Conservation (phyloP, 2,888 invertebrate genomes). For the Icerya purchasi region DNA sequence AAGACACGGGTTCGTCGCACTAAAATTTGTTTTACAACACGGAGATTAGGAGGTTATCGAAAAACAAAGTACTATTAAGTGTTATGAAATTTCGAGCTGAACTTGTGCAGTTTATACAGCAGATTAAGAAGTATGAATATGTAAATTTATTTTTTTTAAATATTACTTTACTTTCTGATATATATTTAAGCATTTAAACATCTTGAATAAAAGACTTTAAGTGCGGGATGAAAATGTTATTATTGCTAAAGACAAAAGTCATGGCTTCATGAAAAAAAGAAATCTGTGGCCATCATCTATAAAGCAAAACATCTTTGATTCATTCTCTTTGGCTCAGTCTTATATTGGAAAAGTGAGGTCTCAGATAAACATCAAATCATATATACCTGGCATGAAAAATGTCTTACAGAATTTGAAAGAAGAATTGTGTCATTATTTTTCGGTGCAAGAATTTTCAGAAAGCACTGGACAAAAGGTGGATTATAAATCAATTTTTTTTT, state of each 20-base stretch:
- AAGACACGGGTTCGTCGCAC: too few species aligned
- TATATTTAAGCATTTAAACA: too few species aligned
- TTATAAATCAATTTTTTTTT: conserved; percentile 19
- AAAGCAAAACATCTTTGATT: neutral
- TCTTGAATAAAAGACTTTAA: too few species aligned
- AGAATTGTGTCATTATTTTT: too few species aligned
- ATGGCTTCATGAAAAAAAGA: neutral
- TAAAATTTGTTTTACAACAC: too few species aligned
- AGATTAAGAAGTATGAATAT: neutral
- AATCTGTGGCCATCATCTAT: neutral
- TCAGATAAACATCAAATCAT: neutral
- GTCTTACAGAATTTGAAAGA: too few species aligned
- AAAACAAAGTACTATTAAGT: neutral
- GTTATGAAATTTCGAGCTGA: neutral
- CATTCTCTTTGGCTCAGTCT: neutral
- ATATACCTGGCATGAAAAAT: too few species aligned
- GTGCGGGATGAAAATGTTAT: too few species aligned
- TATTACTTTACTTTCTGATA: neutral
- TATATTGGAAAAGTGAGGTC: too few species aligned
- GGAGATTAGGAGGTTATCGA: too few species aligned
- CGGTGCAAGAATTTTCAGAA: too few species aligned
- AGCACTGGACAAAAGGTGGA: too few species aligned
- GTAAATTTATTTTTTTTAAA: neutral
- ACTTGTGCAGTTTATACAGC: neutral
- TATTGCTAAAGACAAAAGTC: neutral